A percentile compares a stretch with the other conserved stretches of the same genome.
Conservation (phyloP, 1,140 invertebrate genomes). For the Platorchestia sp. region DNA sequence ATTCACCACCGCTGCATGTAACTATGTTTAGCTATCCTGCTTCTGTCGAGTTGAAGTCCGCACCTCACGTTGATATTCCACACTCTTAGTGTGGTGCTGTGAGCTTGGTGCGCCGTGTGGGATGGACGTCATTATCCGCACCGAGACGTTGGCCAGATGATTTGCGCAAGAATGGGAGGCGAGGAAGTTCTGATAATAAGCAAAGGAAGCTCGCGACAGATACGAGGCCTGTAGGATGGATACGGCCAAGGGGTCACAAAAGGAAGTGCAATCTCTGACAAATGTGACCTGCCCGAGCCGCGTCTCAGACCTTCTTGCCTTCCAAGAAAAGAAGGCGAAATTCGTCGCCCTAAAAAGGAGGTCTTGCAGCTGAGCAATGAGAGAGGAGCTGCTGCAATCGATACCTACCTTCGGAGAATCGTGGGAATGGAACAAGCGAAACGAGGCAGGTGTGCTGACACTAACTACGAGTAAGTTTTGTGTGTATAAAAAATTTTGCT, state of each 20-base stretch:
- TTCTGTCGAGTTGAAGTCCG: neutral
- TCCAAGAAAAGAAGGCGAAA: conserved; percentile 40
- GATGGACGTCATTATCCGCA: neutral
- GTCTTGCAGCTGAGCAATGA: neutral
- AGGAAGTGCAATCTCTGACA: conserved; percentile 53
- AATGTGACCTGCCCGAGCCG: conserved; percentile 36
- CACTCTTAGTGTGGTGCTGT: neutral
- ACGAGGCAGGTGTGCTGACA: neutral
- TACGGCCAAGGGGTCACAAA: conserved; percentile 49
- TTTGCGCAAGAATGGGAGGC: neutral
- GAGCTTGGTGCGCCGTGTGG: neutral
- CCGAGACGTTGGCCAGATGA: neutral
- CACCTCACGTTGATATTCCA: neutral
- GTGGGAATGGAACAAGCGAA: neutral
- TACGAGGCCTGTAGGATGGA: conserved; percentile 47
- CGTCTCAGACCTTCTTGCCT: neutral
- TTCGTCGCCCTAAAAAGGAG: conserved; percentile 11
- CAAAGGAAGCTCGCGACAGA: conserved; percentile 45
- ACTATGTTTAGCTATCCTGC: no score
- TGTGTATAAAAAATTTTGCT: no score
- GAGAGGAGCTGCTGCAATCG: conserved; percentile 10
- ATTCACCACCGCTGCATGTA: no score
- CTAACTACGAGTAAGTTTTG: neutral
- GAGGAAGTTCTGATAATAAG: conserved; percentile 50
- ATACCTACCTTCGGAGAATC: neutral